Base-by-base conservation (phyloP, 2,113 vertebrate species). In the Seriola dumerili region DNA sequence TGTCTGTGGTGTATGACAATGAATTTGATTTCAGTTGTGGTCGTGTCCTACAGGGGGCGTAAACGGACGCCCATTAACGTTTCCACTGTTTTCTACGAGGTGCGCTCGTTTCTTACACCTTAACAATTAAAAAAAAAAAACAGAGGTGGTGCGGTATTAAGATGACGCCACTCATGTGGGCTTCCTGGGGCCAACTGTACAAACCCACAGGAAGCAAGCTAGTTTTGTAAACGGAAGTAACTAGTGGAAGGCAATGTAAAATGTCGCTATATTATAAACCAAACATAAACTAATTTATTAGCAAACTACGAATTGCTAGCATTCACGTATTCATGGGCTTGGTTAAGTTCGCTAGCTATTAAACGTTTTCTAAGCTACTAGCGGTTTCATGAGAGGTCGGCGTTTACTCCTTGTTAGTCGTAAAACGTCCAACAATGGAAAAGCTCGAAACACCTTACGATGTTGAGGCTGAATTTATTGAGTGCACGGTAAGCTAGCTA, bases 391-490 rank as follows among this genome's bases (percentile, higher is more conserved):
- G 29, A 29, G 29, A 29, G 29, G 29, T 2, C 29, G 29, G 29
- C 29, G 29, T 29, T 34, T 76, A 38, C 36, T 1, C 4, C 3
- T 13, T 52, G 21, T 14, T 4, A 75, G 46, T 19, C 19, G 14
- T 8, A 21, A 40, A 38, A 16, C 13, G 46, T 14, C 7, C 5
- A 34, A 63, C 19, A 25, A 94, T 92, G 92, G 89, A 94, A 9
- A 21, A 32, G 1, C 11, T 93, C 0, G 92, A 91, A 87, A 93
- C 91, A 0, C 91, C 91, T 0, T 93, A 93, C 65, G 91, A 93
- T 0, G 87, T 89, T 0, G 89, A 91, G 1, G 65, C 76, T 10
- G 40, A 82, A 0, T 93, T 89, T n/a, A 91, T 93, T 68, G 76
- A 90, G 42, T 94, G 92, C 83, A 69, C 16, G 85, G 92, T 94